phyloP scores from a whole-genome alignment of 2,113 vertebrate species.

The Petaurus breviceps region DNA sequence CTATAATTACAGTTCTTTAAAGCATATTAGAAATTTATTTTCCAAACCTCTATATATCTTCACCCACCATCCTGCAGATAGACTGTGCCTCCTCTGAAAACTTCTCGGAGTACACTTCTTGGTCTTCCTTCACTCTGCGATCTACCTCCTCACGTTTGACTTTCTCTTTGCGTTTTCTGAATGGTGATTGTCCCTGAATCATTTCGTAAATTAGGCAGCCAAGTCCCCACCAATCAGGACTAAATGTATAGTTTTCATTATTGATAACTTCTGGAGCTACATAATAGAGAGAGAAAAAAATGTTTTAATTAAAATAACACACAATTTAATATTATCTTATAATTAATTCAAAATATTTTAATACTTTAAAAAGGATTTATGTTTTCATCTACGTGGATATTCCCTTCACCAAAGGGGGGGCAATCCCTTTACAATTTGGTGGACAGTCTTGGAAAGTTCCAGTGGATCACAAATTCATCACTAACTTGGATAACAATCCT shows the following conservation, averaged over 20 bases:
- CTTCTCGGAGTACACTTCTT: conserved; percentile 90
- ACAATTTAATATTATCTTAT: background rate
- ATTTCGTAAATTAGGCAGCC: conserved; percentile 96
- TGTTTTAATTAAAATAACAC: conserved; percentile 1
- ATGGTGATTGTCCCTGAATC: conserved; percentile 94
- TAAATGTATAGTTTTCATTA: conserved; percentile 91
- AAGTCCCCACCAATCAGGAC: conserved; percentile 96
- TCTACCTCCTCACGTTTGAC: conserved; percentile 92
- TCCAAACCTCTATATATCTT: conserved; percentile 55
- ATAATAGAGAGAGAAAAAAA: conserved; percentile 56
- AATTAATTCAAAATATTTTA: conserved; percentile 38
- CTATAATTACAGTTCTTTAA: conserved; percentile 51
- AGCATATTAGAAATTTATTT: conserved; percentile 63
- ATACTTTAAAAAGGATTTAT: background rate
- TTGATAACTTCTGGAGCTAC: conserved; percentile 94
- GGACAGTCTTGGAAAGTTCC: background rate
- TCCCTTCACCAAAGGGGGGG: background rate
- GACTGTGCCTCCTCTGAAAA: conserved; percentile 92
- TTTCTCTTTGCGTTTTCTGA: conserved; percentile 92
- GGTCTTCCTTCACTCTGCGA: conserved; percentile 89
- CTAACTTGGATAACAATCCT: background rate
- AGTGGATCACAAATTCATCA: background rate
- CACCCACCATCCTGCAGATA: conserved; percentile 93
- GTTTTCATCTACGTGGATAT: background rate
- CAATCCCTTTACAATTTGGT: background rate